Percentiles rank a stretch among this genome's conserved stretches.
These are phyloP conservation scores for Ferdinandea cuprea DNA, from an alignment of 2,888 invertebrate genomes.

Conservation along the genomic window DNA sequence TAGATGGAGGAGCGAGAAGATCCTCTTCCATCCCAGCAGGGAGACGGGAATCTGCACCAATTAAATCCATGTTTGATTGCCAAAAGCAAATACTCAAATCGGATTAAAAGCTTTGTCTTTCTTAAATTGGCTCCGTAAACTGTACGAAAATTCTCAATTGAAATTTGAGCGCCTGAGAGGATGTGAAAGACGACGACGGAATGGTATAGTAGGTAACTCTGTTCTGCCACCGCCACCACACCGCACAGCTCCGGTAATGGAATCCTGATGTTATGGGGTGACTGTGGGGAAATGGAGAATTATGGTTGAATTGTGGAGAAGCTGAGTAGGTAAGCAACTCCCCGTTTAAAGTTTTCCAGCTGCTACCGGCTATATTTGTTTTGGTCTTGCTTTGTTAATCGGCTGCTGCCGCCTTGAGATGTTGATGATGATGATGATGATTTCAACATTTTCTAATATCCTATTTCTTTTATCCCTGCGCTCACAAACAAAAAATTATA, in stretches of 20 bases:
- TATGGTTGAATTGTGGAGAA: constrained; percentile 33
- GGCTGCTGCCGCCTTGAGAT: constrained; percentile 10
- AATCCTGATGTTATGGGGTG: neutral
- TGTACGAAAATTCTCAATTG: constrained; percentile 72
- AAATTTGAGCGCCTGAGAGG: constrained; percentile 73
- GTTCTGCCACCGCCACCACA: no score
- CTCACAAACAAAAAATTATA: constrained; percentile 38
- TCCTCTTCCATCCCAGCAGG: neutral
- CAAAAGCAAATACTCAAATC: constrained; percentile 75
- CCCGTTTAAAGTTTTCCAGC: constrained; percentile 38
- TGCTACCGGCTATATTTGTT: constrained; percentile 11
- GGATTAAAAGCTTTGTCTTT: constrained; percentile 75
- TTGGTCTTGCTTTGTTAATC: constrained; percentile 36
- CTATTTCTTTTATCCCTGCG: constrained; percentile 31
- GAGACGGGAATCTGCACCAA: constrained; percentile 62
- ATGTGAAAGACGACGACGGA: constrained; percentile 51
- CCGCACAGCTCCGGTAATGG: constrained; percentile 20
- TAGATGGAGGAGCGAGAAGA: constrained; percentile 12
- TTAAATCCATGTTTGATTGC: constrained; percentile 75
- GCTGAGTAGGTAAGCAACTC: constrained; percentile 3
- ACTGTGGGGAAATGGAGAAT: constrained; percentile 7
- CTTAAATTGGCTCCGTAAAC: constrained; percentile 74
- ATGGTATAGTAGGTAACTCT: constrained; percentile 3
- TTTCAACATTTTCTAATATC: constrained; percentile 67
- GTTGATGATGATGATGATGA: constrained; percentile 54